Conservation (phyloP, 2,797 vertebrate species). For the Erithacus rubecula region DNA sequence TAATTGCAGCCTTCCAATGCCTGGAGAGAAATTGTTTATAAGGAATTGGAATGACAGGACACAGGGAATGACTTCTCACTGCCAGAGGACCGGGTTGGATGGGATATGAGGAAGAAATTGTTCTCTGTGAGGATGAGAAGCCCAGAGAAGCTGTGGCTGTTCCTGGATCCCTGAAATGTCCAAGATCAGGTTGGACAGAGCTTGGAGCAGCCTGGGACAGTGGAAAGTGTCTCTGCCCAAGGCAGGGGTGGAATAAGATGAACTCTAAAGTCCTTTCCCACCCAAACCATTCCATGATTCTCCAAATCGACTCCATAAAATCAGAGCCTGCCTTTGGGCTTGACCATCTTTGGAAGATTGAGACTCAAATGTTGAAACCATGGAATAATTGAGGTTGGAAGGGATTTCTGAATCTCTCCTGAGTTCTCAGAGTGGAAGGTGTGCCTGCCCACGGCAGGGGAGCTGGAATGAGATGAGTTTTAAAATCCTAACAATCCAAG, state of each 20-base stretch:
- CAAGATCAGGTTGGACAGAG: fast-evolving
- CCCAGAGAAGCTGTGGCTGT: neutral
- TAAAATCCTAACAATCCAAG: neutral
- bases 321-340: too few species aligned
- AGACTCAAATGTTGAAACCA: too few species aligned
- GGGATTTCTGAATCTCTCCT: neutral
- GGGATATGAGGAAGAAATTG: fast-evolving
- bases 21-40: neutral
- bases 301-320: too few species aligned
- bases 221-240: neutral
- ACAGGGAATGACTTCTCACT: neutral
- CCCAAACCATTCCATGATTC: neutral
- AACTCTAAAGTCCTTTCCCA: neutral
- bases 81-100: fast-evolving
- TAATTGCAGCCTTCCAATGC: neutral
- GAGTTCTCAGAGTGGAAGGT: fast-evolving
- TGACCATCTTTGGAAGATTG: too few species aligned
- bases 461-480: fast-evolving
- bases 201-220: fast-evolving
- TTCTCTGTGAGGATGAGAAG: fast-evolving
- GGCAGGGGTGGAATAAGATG: fast-evolving
- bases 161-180: fast-evolving
- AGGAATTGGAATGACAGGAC: neutral
- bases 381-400: too few species aligned
- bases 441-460: neutral